Percentiles rank a stretch among this genome's conserved stretches.
These are phyloP conservation scores for Drosophila pseudotalamancana DNA, from an alignment of 2,888 invertebrate genomes.

Conservation along the genomic window DNA sequence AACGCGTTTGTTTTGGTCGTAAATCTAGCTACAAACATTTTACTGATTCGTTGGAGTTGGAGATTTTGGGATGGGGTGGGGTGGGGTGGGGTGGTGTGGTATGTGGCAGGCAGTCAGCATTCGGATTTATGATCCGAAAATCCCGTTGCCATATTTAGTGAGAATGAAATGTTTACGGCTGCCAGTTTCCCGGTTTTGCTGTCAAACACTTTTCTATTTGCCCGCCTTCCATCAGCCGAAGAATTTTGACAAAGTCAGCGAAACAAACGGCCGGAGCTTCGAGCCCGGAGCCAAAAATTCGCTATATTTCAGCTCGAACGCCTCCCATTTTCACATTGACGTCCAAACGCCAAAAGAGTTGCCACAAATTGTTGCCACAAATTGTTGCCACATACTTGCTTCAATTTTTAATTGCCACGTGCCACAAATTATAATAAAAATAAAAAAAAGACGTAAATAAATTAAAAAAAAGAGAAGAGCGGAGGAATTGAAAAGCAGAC, in stretches of 20 bases:
- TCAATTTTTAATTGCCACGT: slow-evolving; percentile 15
- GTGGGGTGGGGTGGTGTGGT: not conserved
- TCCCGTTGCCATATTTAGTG: slow-evolving; percentile 57
- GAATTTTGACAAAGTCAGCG: slow-evolving; percentile 59
- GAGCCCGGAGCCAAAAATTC: slow-evolving; percentile 2
- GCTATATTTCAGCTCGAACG: slow-evolving; percentile 54
- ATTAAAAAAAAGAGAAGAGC: not conserved
- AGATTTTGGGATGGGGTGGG: not conserved
- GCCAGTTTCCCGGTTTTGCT: slow-evolving; percentile 27
- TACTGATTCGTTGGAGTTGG: slow-evolving; percentile 23
- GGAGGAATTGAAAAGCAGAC: slow-evolving; percentile 31
- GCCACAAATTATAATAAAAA: slow-evolving; percentile 4
- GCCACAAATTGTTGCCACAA: slow-evolving; percentile 32
- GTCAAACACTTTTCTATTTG: slow-evolving; percentile 40
- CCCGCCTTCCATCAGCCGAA: slow-evolving; percentile 36
- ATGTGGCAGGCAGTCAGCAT: not conserved
- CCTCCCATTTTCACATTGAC: slow-evolving; percentile 36
- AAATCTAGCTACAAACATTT: slow-evolving; percentile 46
- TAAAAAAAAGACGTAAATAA: not conserved
- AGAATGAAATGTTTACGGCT: slow-evolving; percentile 43
- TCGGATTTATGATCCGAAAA: slow-evolving; percentile 62
- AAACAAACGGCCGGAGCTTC: slow-evolving; percentile 23
- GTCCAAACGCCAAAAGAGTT: slow-evolving; percentile 28
- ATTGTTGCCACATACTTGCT: slow-evolving; percentile 47
- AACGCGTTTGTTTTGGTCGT: slow-evolving; percentile 33